Percentiles rank a stretch among this genome's conserved stretches.
These are phyloP conservation scores for Hypomecis punctinalis DNA, from an alignment of 2,888 invertebrate species.

Conservation along the genomic window DNA sequence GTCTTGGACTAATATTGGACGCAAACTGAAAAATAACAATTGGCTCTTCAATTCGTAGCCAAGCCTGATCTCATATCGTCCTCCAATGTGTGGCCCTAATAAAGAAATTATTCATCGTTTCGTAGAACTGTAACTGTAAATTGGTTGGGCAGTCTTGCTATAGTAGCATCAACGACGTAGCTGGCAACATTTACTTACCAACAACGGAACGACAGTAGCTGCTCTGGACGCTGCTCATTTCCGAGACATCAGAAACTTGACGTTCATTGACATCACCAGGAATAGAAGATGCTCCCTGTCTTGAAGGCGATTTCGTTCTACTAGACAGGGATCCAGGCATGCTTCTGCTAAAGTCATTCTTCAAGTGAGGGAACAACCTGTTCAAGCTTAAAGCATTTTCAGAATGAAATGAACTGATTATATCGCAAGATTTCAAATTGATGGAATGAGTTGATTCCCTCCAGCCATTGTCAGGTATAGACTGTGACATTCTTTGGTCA, in stretches of 20 bases:
- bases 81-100: too few species aligned
- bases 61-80: too few species aligned
- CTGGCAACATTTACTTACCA: conserved; percentile 57
- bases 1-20: too few species aligned
- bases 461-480: conserved; percentile 89
- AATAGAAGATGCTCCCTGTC: conserved; percentile 57
- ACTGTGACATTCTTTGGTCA: conserved; percentile 87
- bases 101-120: too few species aligned
- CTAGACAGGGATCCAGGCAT: conserved; percentile 74
- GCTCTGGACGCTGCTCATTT: conserved; percentile 83
- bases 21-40: too few species aligned
- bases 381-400: conserved; percentile 85
- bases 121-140: too few species aligned
- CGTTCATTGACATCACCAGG: conserved; percentile 72
- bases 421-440: conserved; percentile 87
- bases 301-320: conserved; percentile 62
- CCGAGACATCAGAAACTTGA: conserved; percentile 81
- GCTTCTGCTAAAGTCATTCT: conserved; percentile 76
- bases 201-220: conserved; percentile 84
- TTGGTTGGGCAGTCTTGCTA: too few species aligned
- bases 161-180: too few species aligned
- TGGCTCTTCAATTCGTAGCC: too few species aligned
- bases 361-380: conserved; percentile 86
- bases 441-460: conserved; percentile 78
- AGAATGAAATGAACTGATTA: conserved; percentile 84